Evolutionary conservation across 2,797 vertebrate species (phyloP).

Genomic region (Syngnathus acus): DNA sequence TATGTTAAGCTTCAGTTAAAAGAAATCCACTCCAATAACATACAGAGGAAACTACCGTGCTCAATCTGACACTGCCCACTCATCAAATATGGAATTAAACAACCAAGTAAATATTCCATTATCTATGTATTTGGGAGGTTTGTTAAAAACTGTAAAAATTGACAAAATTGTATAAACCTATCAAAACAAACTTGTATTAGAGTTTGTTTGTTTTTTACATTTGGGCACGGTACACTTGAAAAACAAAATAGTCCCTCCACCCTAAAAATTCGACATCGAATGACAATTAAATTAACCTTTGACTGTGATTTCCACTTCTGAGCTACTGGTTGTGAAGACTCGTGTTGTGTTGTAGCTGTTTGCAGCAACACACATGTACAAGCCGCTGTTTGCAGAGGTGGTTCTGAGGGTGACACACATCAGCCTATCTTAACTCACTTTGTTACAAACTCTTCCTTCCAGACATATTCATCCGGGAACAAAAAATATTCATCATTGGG

Average conservation of each 20-base stretch:
- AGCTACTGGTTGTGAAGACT: constrained; percentile 21
- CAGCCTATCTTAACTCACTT: neutral
- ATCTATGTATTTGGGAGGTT: too few species aligned
- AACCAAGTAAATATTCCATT: neutral
- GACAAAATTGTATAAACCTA: too few species aligned
- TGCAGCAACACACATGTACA: constrained; percentile 50
- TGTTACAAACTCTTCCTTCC: neutral
- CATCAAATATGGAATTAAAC: neutral
- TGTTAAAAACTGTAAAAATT: too few species aligned
- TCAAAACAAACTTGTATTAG: too few species aligned
- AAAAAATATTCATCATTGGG: neutral
- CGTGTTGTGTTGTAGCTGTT: constrained; percentile 39
- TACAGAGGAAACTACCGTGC: neutral
- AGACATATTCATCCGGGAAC: neutral
- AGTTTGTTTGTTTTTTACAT: too few species aligned
- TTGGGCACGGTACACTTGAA: too few species aligned
- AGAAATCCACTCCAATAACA: neutral
- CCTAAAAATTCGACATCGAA: neutral
- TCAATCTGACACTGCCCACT: neutral
- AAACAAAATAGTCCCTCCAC: too few species aligned
- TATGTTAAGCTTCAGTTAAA: neutral
- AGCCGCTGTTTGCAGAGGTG: constrained; percentile 41
- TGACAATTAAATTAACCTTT: constrained; percentile 48
- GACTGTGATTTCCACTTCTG: constrained; percentile 32
- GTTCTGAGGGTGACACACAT: constrained; percentile 18